A percentile compares a stretch with the other conserved stretches of the same genome.
These are phyloP conservation scores for Kryptolebias marmoratus DNA, from an alignment of 2,113 vertebrate genomes.

Conservation along the genomic window DNA sequence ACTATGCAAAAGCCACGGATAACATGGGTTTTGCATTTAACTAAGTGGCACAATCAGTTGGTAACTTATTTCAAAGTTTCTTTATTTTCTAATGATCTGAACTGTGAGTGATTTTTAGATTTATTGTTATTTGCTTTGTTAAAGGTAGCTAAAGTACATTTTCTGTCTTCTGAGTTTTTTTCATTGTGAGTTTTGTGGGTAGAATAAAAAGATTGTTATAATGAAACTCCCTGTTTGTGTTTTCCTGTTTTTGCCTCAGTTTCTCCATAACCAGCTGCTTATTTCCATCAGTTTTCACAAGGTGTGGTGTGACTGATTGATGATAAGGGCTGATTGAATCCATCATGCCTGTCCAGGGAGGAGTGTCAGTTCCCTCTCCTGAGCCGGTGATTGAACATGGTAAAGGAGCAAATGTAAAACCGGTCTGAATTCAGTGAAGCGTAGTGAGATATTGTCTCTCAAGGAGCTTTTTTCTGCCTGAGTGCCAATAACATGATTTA, in stretches of 20 bases:
- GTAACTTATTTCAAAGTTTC: too few relatives aligned
- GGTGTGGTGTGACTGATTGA: slow-evolving; percentile 52
- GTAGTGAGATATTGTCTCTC: slow-evolving; percentile 22
- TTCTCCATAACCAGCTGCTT: slow-evolving; percentile 2
- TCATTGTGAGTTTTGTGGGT: not conserved
- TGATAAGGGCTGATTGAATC: slow-evolving; percentile 62
- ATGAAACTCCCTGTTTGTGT: not conserved
- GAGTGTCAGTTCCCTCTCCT: slow-evolving; percentile 48
- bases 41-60: not conserved
- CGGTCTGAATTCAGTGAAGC: slow-evolving; percentile 19
- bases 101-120: not conserved
- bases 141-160: too few relatives aligned
- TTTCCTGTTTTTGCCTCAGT: not conserved
- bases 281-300: not conserved
- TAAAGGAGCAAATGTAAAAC: slow-evolving; percentile 46
- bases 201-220: not conserved
- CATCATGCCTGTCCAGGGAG: slow-evolving; percentile 56
- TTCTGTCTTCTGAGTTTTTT: not conserved
- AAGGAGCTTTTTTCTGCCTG: slow-evolving; percentile 2
- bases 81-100: too few relatives aligned
- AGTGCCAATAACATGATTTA: not conserved
- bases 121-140: not conserved
- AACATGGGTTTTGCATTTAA: too few relatives aligned
- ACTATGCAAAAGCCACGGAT: not conserved
- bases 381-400: slow-evolving; percentile 60